Base-by-base conservation (phyloP, 2,113 vertebrate species). In the Catharus minimus region DNA sequence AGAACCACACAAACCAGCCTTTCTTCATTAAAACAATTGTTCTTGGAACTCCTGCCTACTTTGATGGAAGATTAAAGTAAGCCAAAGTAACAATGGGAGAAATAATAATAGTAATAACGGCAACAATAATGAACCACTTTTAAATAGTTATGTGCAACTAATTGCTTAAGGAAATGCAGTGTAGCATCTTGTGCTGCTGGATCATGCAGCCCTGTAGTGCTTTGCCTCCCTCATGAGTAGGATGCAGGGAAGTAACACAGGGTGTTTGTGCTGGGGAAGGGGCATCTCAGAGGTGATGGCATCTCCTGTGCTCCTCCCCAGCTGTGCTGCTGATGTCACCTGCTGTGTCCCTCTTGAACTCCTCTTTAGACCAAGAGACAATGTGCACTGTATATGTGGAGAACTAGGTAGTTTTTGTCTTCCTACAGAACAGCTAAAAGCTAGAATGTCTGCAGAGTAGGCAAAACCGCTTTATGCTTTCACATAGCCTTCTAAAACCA, bases 11-110 rank as follows among this genome's bases (percentile, higher is more conserved):
- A 88, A 99, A 99, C 96, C 99, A 99, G 97, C 99, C 99, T 18
- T 99, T 99, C 97, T 99, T 99, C 96, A 99, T 99, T 94, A 99
- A 99, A 97, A 99, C 99, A 5, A 99, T 99, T 49, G 99, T 99
- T 85, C 97, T 99, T 39, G 99, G 99, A 93, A 99, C 99, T 38
- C 99, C 99, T 10, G 99, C 99, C 0, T 99, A 99, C 96, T 99
- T 99, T 27, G 99, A 99, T 50, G 99, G 99, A 61, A 98, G 99
- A 93, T 97, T 99, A 83, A 99, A 99, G 99, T 99, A 94, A 99
- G 99, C 96, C 65, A 66, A 62, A 18, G 30, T 43, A 72, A 8
- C 32, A 28, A 5, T 12, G 41, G 32, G 46, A 38, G 8, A 53
- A 30, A 49, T 39, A n/a, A 52, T 14, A 49, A 26, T 22, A n/a